Conservation (phyloP, 2,113 vertebrate species). For the Danionella cerebrum region DNA sequence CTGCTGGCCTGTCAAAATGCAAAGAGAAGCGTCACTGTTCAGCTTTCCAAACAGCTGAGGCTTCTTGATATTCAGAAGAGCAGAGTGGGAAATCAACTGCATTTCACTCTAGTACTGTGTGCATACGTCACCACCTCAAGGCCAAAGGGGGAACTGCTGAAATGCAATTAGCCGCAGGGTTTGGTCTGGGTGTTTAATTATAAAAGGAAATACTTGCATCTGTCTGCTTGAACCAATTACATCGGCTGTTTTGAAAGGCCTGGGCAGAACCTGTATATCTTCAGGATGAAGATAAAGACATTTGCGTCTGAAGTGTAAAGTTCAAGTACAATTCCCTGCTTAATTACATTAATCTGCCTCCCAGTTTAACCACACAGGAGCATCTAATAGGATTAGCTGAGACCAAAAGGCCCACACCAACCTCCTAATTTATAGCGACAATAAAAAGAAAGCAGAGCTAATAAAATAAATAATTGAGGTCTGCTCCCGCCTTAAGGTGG, state of each 20-base stretch:
- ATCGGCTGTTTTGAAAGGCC: slow-evolving; percentile 24
- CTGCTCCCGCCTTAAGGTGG: neutral
- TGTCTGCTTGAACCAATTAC: slow-evolving; percentile 32
- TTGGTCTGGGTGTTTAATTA: slow-evolving; percentile 35
- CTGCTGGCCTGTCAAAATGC: slow-evolving; percentile 27
- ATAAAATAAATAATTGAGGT: slow-evolving; percentile 41
- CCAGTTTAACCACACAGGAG: slow-evolving; percentile 35
- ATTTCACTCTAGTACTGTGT: neutral
- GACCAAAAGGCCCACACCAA: slow-evolving; percentile 26
- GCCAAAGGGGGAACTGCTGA: neutral
- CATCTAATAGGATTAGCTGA: slow-evolving; percentile 38
- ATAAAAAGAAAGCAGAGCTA: slow-evolving; percentile 30
- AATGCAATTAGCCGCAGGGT: slow-evolving; percentile 17
- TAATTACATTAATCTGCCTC: slow-evolving; percentile 42
- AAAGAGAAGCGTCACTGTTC: slow-evolving; percentile 31
- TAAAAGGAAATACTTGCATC: slow-evolving; percentile 35
- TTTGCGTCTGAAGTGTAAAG: slow-evolving; percentile 34
- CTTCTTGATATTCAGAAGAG: slow-evolving; percentile 53
- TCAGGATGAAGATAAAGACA: slow-evolving; percentile 31
- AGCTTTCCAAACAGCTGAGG: slow-evolving; percentile 43
- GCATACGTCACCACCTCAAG: slow-evolving; percentile 34
- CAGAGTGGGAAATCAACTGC: neutral
- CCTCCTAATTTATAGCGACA: slow-evolving; percentile 32
- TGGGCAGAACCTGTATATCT: slow-evolving; percentile 19
- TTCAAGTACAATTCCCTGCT: slow-evolving; percentile 40